Base-by-base conservation (phyloP, 1,140 invertebrate genomes). In the Ips nitidus region DNA sequence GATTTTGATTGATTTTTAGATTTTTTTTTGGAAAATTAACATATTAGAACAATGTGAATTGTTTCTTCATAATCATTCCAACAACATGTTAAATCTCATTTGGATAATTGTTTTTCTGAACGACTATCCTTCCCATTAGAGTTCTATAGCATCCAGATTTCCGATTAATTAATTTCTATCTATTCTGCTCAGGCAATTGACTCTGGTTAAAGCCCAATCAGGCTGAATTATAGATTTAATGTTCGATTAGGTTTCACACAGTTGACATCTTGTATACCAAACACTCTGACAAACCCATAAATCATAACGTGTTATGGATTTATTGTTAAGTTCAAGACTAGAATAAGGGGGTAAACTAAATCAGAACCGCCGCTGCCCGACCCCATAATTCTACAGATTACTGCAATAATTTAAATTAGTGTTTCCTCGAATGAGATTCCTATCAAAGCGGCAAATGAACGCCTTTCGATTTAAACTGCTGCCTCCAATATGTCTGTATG, bases 401-500 rank as follows among this genome's bases (percentile, higher is more conserved):
- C 53, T 41, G 66, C 47, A 68, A 68, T 68, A 68, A 60, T 68
- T 68, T 68, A 68, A 68, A 68, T 68, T 68, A 68, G 66, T 52
- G 66, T 68, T 68, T 70, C 68, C 59, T 63, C 60, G 68, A 70
- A 70, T 64, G 60, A 55, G 68, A 70, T 70, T 61, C 52, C 60
- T 70, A 70, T 70, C 67, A 56, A 62, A 53, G 67, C 61, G 52
- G 50, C 55, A 70, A 70, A 70, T 70, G 68, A 70, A 62, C 68
- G 68, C 60, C 68, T 70, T 70, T 70, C 68, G 60, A 70, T 70
- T 70, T 70, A 70, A 70, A 70, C 53, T 70, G 61, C 68, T 56
- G 40, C 8, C 59, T 70, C 55, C 68, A 70, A 70, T 70, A 70
- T 56, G 68, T 70, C 68, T 50, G 8, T 60, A 57, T 70, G 61